Conservation (phyloP, 2,888 invertebrate genomes). For the Neria commutata region DNA sequence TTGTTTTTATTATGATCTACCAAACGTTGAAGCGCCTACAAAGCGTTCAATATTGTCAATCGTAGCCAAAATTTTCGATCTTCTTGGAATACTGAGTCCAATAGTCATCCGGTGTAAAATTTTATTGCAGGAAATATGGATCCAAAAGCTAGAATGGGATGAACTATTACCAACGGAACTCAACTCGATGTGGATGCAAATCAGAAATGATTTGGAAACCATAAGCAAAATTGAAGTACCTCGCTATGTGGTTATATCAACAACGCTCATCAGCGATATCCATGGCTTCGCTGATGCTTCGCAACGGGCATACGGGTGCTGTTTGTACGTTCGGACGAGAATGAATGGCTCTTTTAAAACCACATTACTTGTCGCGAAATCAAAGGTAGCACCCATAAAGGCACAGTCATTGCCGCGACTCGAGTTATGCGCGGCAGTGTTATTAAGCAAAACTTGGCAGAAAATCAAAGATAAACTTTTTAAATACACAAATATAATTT, state of each 20-base stretch:
- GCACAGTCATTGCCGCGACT: conserved; percentile 13
- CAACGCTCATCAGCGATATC: background rate
- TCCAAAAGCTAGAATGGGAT: conserved; percentile 12
- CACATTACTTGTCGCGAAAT: conserved; percentile 1
- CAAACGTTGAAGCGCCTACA: background rate
- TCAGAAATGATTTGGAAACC: background rate
- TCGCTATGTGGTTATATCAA: conserved; percentile 6
- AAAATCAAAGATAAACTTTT: background rate
- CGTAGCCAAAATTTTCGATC: conserved; percentile 17
- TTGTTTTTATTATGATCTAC: conserved; percentile 1
- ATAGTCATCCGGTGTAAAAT: conserved; percentile 12
- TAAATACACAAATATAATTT: background rate
- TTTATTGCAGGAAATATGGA: conserved; percentile 18
- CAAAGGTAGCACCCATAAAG: conserved; percentile 13
- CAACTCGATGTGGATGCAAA: background rate
- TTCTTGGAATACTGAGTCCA: conserved; percentile 11
- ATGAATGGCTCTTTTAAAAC: background rate
- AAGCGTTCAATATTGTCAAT: conserved; percentile 12
- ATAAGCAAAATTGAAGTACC: background rate
- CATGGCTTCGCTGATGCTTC: conserved; percentile 17
- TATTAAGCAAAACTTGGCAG: background rate
- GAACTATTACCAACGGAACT: conserved; percentile 10
- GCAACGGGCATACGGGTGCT: conserved; percentile 11
- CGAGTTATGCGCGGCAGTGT: background rate
- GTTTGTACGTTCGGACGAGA: background rate